Base-by-base conservation (phyloP, 2,113 vertebrate genomes). In the Tautogolabrus adspersus region DNA sequence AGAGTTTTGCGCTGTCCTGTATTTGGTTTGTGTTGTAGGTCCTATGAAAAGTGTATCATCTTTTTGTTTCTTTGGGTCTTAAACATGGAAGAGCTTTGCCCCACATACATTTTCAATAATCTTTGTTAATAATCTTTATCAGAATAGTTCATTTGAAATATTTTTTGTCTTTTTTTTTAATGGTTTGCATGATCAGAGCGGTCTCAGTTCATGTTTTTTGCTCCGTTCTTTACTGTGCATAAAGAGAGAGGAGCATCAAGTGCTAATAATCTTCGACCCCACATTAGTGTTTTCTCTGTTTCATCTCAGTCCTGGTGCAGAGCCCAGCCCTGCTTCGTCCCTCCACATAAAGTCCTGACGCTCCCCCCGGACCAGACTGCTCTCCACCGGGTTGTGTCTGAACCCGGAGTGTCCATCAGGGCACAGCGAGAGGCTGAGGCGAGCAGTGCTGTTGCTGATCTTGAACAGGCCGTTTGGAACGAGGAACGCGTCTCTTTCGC, bases 401-500 rank as follows among this genome's bases (percentile, higher is more conserved):
- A 87, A 91, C 0, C 85, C 88, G 0, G 92, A 66, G 21, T 89
- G 72, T 37, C 67, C 46, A 0, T 92, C 87, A 0, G 90, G 89
- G 54, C 86, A 91, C 40, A 93, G 74, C 3, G 91, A 77, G 30
- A 93, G 83, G 82, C 93, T 93, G 83, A 94, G 92, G 13, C 88
- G 87, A 12, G 93, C 87, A 1, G 93, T 88, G 46, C 91, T 91
- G 88, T 95, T 95, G 87, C 92, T 94, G 84, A 94, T 93, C 81
- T 95, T 95, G 68, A 90, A 92, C 64, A 91, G 52, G 15, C 94
- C 87, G 0, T 89, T 93, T 0, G 93, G 90, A 30, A 91, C 68
- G 6, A 95, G 90, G 82, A 95, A 93, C 23, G 93, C 79, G 0
- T 96, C 95, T 63, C 94, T 91, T 54, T 96, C 95, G n/a, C 85